Conservation (phyloP, 2,888 invertebrate genomes). For the Homarus gammarus region DNA sequence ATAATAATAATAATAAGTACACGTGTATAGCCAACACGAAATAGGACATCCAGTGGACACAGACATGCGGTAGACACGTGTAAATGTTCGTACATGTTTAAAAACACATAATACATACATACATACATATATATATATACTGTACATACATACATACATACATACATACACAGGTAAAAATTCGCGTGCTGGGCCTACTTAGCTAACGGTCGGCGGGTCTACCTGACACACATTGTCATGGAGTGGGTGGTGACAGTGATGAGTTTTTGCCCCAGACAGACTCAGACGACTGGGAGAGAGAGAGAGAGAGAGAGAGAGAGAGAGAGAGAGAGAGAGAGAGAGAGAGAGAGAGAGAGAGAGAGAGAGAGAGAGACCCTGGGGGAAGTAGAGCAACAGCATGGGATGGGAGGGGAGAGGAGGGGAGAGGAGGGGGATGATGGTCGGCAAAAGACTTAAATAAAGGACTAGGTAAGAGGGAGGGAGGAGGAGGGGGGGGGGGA, state of each 20-base stretch:
- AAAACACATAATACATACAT: neutral
- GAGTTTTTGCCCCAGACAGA: neutral
- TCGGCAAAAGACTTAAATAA: too few relatives aligned
- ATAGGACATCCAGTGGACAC: too few relatives aligned
- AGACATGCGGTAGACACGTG: too few relatives aligned
- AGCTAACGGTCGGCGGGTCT: conserved; percentile 30
- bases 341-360: too few relatives aligned
- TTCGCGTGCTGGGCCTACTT: conserved; percentile 18
- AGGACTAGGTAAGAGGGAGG: neutral
- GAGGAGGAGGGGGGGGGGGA: neutral
- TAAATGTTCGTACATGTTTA: too few relatives aligned
- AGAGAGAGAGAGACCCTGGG: too few relatives aligned
- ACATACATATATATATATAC: neutral
- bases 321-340: neutral
- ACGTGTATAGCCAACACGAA: too few relatives aligned
- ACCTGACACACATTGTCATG: conserved; percentile 31
- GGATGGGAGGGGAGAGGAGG: neutral
- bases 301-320: neutral
- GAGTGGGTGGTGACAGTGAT: conserved; percentile 25
- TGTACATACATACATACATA: neutral
- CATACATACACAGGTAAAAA: neutral
- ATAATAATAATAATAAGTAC: too few relatives aligned
- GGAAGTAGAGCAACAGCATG: neutral
- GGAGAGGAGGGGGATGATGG: neutral
- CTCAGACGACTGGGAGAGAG: neutral